Base-by-base conservation (phyloP, 2,888 invertebrate species). In the Caenorhabditis japonica region DNA sequence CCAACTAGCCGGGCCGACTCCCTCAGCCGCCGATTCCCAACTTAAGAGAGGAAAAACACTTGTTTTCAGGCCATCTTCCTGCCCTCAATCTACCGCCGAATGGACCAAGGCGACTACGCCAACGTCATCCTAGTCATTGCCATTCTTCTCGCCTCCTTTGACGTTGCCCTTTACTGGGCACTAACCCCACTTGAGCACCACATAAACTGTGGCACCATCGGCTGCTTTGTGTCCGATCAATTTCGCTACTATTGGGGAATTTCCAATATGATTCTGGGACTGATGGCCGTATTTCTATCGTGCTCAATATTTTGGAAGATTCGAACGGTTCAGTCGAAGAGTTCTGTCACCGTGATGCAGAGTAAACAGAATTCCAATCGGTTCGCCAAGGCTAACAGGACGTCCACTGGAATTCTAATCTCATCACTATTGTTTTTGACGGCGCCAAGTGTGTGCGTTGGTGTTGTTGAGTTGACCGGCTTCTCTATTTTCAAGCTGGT, bases 161-260 rank as follows among this genome's bases (percentile, higher is more conserved):
- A 69, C 34, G 47, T 55, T 10, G 39, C 53, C 23, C 23, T 69
- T 10, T 52, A 59, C 30, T 69, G 55, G 43, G 15, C 25, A 21
- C 53, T 60, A 1, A 56, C 69, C 0, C 39, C 30, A 33, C 21
- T 69, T 5, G 53, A 55, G 27, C 69, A 47, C 34, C 53, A 59
- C 15, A 47, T 49, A 17, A 53, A 53, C 17, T 69, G 69, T 15
- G 69, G 60, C 23, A 53, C 69, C 3, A 69, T 59, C 36, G 69
- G 69, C 7, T 69, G 69, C 17, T 69, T 69, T 47, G 69, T 69
- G 13, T 52, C 58, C 41, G 60, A 69, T 25, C 15, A 39, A 8
- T 69, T 69, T 21, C 30, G 60, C 4, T 59, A 60, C 23, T 69
- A 69, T 21, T 69, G 69, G 69, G 69, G 69, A 17, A 60, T 60